phyloP scores from a whole-genome alignment of 2,888 invertebrate genomes.

The Orthosia gracilis region DNA sequence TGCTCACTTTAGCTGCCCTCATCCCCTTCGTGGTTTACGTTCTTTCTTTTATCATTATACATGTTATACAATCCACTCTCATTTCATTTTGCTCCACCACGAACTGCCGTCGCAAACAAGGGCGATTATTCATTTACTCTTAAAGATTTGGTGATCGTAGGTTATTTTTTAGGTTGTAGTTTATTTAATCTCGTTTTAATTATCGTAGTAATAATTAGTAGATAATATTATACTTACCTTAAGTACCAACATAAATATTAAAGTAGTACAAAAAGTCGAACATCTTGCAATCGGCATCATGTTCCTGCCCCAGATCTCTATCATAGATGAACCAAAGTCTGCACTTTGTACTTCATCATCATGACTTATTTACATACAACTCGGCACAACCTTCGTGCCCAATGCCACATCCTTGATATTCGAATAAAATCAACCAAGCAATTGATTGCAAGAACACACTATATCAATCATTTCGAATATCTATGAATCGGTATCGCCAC shows the following conservation, averaged over 20 bases:
- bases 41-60: too few species aligned
- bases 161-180: too few species aligned
- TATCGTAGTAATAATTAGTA: not conserved
- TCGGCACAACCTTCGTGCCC: not conserved
- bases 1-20: too few species aligned
- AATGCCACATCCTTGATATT: conserved; percentile 7
- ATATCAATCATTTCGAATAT: conserved; percentile 16
- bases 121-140: too few species aligned
- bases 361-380: not conserved
- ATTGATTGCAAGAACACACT: conserved; percentile 4
- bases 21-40: too few species aligned
- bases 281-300: not conserved
- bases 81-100: too few species aligned
- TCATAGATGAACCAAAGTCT: not conserved
- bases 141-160: too few species aligned
- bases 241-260: not conserved
- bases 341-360: not conserved
- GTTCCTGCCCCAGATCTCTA: not conserved
- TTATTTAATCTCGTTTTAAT: not conserved
- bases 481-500: not conserved
- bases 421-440: conserved; percentile 2
- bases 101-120: too few species aligned
- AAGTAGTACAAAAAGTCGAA: not conserved
- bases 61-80: too few species aligned
- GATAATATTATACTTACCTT: not conserved